Conservation (phyloP, 1,140 invertebrate species). For the Hypsibius dujardini region DNA sequence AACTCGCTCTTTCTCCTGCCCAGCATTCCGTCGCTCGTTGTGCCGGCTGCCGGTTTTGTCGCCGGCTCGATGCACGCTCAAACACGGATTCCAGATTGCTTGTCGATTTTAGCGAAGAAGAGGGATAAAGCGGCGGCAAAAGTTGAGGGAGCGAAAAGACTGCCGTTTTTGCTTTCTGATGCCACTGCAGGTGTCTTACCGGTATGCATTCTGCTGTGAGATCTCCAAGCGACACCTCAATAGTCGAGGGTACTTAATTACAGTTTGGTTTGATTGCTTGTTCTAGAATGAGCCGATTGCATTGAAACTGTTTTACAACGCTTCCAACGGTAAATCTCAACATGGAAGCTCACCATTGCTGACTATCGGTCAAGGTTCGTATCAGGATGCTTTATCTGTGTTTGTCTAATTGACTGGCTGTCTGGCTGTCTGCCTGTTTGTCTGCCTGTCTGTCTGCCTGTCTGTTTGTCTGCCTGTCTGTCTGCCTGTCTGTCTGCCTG, state of each 20-base stretch:
- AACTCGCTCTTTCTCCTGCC: slow-evolving; percentile 2
- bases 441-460: no score
- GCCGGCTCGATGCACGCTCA: neutral
- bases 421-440: no score
- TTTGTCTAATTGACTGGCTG: no score
- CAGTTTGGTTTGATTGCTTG: neutral
- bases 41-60: neutral
- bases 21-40: neutral
- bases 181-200: neutral
- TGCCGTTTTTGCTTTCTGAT: neutral
- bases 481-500: no score
- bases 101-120: slow-evolving; percentile 25
- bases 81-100: neutral
- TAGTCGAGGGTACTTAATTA: neutral
- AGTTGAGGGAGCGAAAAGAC: slow-evolving; percentile 31
- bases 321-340: neutral
- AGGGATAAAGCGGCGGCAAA: slow-evolving; percentile 27
- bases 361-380: neutral
- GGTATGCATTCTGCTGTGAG: neutral
- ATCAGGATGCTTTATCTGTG: no score
- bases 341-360: neutral
- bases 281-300: neutral
- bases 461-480: no score
- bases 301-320: neutral
- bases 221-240: neutral